Evolutionary conservation across 2,888 invertebrate genomes (phyloP), one percentile per base, ranked within the genome.

Genomic region (Biston stratarius): DNA sequence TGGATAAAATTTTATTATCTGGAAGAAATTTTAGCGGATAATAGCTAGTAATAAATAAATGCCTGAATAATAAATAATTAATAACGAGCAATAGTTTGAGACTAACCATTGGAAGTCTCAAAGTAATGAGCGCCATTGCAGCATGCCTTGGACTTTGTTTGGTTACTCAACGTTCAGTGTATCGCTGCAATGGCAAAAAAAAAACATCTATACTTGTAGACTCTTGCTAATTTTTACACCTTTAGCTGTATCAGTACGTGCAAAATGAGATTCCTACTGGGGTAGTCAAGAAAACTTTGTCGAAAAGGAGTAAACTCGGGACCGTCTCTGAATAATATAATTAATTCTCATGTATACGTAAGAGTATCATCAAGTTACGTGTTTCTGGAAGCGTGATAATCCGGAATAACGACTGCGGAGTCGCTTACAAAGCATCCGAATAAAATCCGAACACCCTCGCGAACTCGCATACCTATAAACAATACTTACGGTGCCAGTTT

Each of bases 401-500:
- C 59, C 42, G 38, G 58, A 59, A 59, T 51, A 42, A 60, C 24
- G 49, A 12, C 10, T 9, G 14, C 24, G 52, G 52, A 61, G 44
- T 42, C 44, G 12, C 44, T 52, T 12, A 61, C n/a, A 36, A 52
- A 61, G 15, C 59, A 55, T 42, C 5, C 55, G 55, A 45, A 61
- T 55, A 63, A 42, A 56, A 44, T 55, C 24, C 24, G 52, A 38
- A 40, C 10, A 24, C 33, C 33, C 55, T 44, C 33, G n/a, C 11
- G 33, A 53, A 44, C 44, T 55, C 42, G 10, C 58, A 53, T 58
- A 67, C 62, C 62, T 62, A 53, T 67, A 58, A 57, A 68, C 67
- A 81, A 75, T 77, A 79, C 72, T 75, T 72, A 74, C 70, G 73
- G 76, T 75, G 74, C 72, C 82, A 80, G 74, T 83, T 84, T 82